These are phyloP conservation scores for Folsomia manolachei DNA, from an alignment of 2,888 invertebrate species.

Conservation along the genomic window DNA sequence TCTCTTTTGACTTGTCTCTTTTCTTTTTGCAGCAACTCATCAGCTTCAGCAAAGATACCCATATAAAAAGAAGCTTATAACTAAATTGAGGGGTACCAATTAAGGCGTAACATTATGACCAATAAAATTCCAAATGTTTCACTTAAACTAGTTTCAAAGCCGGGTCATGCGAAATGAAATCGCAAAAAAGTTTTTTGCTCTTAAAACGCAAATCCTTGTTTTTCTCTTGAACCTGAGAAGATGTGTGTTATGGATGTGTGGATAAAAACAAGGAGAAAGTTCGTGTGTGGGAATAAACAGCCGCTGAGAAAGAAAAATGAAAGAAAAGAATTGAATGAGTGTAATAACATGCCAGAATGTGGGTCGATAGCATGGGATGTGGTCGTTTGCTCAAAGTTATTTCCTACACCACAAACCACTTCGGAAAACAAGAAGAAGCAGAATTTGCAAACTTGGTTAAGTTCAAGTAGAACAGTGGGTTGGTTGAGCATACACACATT, in stretches of 20 bases:
- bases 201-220: neutral
- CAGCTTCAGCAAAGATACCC: no score
- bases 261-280: neutral
- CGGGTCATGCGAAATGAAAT: neutral
- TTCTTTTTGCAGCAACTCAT: no score
- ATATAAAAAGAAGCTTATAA: no score
- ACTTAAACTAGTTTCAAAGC: neutral
- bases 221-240: neutral
- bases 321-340: constrained; percentile 12
- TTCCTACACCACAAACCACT: constrained; percentile 2
- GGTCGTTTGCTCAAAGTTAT: constrained; percentile 13
- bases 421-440: neutral
- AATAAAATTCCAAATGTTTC: neutral
- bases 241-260: neutral
- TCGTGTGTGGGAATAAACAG: constrained; percentile 8
- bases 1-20: neutral
- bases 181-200: neutral
- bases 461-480: no score
- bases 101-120: neutral
- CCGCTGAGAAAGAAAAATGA: constrained; percentile 11
- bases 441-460: neutral
- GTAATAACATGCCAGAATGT: constrained; percentile 20
- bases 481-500: neutral
- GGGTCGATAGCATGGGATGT: constrained; percentile 11
- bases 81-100: no score